Percentiles rank a stretch among this genome's conserved stretches.
phyloP scores from a whole-genome alignment of 2,797 vertebrate genomes.

The Catharus ustulatus region DNA sequence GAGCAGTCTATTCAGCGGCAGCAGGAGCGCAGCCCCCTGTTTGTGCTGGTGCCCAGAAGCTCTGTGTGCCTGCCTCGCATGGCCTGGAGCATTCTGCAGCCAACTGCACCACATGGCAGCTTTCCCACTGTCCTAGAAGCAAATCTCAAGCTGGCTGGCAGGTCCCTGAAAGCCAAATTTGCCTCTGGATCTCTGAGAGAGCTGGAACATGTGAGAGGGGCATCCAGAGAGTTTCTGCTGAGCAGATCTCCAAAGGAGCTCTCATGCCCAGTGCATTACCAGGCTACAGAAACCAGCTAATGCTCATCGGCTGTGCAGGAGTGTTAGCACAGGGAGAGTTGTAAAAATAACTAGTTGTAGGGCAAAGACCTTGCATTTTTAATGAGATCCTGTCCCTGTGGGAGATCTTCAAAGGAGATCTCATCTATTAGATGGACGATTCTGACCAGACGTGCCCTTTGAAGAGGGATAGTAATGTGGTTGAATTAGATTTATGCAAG shows the following conservation, averaged over 20 bases:
- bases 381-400: constrained; percentile 1
- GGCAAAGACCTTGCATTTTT: constrained; percentile 67
- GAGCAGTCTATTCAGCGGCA: background rate
- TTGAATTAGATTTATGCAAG: background rate
- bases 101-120: constrained; percentile 34
- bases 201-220: background rate
- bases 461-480: background rate
- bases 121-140: constrained; percentile 24
- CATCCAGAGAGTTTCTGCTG: background rate
- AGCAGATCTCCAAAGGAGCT: constrained; percentile 11
- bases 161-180: constrained; percentile 53
- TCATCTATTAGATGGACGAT: background rate
- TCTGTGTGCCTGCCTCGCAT: background rate
- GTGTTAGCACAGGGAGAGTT: constrained; percentile 16
- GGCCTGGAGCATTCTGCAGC: constrained; percentile 46
- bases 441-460: constrained; percentile 31
- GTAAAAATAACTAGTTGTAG: constrained; percentile 68
- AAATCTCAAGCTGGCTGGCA: constrained; percentile 15
- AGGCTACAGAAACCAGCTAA: constrained; percentile 33
- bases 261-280: constrained; percentile 40
- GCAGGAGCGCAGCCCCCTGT: background rate
- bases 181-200: constrained; percentile 47
- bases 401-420: constrained; percentile 47
- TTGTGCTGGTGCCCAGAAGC: constrained; percentile 22
- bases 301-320: constrained; percentile 24